These are phyloP conservation scores for Ia io DNA, from an alignment of 2,113 vertebrate species.

Conservation along the genomic window DNA sequence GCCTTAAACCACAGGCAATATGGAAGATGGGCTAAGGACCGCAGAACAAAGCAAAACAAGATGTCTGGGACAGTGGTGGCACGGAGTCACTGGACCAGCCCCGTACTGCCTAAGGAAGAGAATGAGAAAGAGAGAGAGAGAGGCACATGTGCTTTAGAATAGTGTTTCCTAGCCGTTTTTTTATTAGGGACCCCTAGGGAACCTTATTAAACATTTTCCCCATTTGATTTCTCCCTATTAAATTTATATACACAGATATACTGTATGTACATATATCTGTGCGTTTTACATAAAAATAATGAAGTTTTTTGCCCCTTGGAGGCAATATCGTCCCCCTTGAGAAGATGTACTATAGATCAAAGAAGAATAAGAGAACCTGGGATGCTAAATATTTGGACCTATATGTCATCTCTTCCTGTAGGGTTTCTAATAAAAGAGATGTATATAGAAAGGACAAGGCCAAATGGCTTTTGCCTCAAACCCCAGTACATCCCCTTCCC, in stretches of 20 bases:
- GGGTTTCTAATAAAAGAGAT: neutral
- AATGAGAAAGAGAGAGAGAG: neutral
- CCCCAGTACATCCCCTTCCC: neutral
- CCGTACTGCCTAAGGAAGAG: neutral
- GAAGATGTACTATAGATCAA: neutral
- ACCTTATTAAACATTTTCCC: neutral
- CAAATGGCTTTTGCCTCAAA: neutral
- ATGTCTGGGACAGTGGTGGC: neutral
- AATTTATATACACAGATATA: neutral
- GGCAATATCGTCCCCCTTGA: neutral
- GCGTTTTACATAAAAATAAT: constrained; percentile 1
- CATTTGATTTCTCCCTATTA: neutral
- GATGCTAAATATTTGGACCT: neutral
- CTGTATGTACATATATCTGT: neutral
- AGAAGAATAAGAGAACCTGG: neutral
- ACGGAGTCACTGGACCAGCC: neutral
- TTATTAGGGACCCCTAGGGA: neutral
- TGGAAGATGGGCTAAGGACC: neutral
- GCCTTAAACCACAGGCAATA: neutral
- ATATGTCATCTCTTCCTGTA: neutral
- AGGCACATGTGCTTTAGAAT: neutral
- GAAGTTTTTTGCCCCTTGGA: neutral
- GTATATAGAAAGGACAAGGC: neutral
- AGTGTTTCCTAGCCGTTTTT: neutral
- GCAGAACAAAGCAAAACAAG: neutral